Percentiles rank a stretch among this genome's conserved stretches.
phyloP scores from a whole-genome alignment of 2,113 vertebrate species.

The Hipposideros armiger region DNA sequence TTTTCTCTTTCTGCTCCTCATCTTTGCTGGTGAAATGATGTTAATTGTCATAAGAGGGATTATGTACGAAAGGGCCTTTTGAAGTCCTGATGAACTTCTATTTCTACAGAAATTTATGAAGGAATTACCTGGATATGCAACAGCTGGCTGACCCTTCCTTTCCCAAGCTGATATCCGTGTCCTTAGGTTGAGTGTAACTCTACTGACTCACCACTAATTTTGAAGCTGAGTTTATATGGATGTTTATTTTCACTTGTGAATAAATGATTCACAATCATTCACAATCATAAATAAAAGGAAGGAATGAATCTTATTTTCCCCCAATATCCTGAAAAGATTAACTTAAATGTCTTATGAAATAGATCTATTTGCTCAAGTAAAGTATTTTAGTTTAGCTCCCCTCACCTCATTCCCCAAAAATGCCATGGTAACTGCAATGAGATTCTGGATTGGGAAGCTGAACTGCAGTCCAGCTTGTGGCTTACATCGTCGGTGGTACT shows the following conservation, averaged over 20 bases:
- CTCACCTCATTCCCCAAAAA: not conserved
- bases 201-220: not conserved
- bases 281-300: not conserved
- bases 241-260: not conserved
- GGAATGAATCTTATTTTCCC: not conserved
- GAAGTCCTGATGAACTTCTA: not conserved
- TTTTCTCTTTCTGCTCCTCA: not conserved
- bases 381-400: not conserved
- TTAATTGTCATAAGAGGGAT: not conserved
- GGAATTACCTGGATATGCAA: not conserved
- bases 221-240: not conserved
- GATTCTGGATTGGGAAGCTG: not conserved
- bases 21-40: not conserved
- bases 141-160: not conserved
- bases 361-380: not conserved
- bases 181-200: not conserved
- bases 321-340: not conserved
- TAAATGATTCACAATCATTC: not conserved
- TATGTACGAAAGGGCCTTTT: not conserved
- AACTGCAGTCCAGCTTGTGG: not conserved
- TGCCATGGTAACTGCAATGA: not conserved
- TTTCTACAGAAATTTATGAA: not conserved
- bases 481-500: not conserved
- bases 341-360: not conserved
- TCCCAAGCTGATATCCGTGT: not conserved